Base-by-base conservation (phyloP, 2,113 vertebrate genomes). In the Sterrhoptilus dennistouni region DNA sequence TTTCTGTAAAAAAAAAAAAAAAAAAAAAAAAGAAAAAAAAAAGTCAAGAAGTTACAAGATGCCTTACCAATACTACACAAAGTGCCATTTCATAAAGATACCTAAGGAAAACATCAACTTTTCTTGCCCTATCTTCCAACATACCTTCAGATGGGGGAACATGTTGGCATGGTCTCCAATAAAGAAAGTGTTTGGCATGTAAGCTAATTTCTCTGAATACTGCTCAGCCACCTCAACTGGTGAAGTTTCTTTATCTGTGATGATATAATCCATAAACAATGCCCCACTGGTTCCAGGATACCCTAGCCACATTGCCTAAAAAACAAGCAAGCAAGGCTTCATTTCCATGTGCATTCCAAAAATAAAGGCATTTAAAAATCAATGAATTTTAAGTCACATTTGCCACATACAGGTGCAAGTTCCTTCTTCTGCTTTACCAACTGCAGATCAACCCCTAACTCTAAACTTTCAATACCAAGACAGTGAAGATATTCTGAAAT, bases 121-220 rank as follows among this genome's bases (percentile, higher is more conserved):
- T 65, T 52, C 84, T 38, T 80, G 70, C 15, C 18, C 21, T 29
- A 9, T 61, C 14, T 77, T 87, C 45, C 80, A 65, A 86, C 95
- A 0, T 98, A 99, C 99, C 99, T 99, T 99, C 68, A 99, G 98
- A 95, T 99, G 99, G 69, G 99, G 99, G 91, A 99, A 99, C 99
- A 99, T 99, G 96, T 99, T 99, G 87, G 99, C 99, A 3, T 99
- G 99, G 96, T 99, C 99, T 95, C 99, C 99, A 75, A 99, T 99
- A 92, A 99, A 99, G 97, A 99, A 99, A 27, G 99, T 99, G 90
- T 99, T 97, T 21, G 99, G 99, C 99, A 99, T 99, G 96, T 99
- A 99, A 83, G 99, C 99, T 91, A 99, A 93, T 96, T 99, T 99
- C 97, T 99, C 99, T 22, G 99, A 99, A 97, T 99, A 99, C 80